Evolutionary conservation across 2,797 vertebrate genomes (phyloP).

Genomic region (Myotis findleyi): DNA sequence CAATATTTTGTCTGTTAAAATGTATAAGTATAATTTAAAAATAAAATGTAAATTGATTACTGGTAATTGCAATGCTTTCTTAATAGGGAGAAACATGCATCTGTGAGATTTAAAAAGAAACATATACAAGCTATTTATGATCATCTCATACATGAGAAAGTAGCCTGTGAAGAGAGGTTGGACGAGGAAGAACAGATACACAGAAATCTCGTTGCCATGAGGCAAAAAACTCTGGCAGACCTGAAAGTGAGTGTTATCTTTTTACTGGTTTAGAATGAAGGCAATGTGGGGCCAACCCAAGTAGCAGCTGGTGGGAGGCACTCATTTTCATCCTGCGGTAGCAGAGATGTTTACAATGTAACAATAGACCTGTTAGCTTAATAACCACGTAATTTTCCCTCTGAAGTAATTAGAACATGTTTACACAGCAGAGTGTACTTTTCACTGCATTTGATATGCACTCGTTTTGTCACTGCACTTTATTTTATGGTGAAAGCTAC

Average conservation of each 20-base stretch:
- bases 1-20: neutral
- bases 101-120: conserved; percentile 85
- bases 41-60: neutral
- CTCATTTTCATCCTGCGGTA: neutral
- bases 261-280: neutral
- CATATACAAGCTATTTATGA: conserved; percentile 85
- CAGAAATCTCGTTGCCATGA: conserved; percentile 80
- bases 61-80: conserved; percentile 49
- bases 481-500: neutral
- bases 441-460: neutral
- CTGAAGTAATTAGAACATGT: neutral
- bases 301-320: neutral
- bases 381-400: neutral
- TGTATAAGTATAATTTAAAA: neutral
- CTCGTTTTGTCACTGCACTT: neutral
- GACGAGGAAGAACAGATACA: conserved; percentile 83
- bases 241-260: conserved; percentile 51
- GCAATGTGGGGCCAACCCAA: neutral
- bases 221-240: conserved; percentile 84
- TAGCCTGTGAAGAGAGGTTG: conserved; percentile 85
- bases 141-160: conserved; percentile 86
- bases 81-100: conserved; percentile 70
- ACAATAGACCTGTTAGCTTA: neutral
- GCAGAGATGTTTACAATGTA: neutral
- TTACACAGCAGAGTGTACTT: neutral